Evolutionary conservation across 2,888 invertebrate species (phyloP).

Genomic region (Drosophila paramelanica): DNA sequence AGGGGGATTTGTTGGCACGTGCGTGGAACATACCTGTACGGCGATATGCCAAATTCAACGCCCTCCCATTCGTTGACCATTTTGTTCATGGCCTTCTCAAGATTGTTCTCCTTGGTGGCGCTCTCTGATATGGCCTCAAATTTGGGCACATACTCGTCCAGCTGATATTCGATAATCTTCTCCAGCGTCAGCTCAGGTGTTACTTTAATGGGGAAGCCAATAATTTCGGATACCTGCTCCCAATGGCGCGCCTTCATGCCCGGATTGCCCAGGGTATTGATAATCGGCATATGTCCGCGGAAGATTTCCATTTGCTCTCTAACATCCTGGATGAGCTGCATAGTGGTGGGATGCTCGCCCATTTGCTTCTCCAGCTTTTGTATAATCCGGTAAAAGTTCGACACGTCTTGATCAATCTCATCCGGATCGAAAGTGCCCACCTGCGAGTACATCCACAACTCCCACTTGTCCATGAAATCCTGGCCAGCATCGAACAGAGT

Average conservation of each 20-base stretch:
- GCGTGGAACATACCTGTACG: conserved; percentile 86
- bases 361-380: conserved; percentile 96
- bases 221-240: conserved; percentile 97
- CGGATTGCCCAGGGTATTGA: conserved; percentile 96
- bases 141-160: conserved; percentile 94
- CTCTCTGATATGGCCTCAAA: conserved; percentile 97
- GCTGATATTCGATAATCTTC: conserved; percentile 94
- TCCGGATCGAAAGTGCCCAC: conserved; percentile 95
- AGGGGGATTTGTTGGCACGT: not conserved
- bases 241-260: conserved; percentile 96
- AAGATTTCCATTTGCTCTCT: conserved; percentile 92
- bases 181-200: conserved; percentile 92
- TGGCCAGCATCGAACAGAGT: conserved; percentile 95
- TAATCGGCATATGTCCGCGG: conserved; percentile 94
- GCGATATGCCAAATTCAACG: conserved; percentile 89
- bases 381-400: conserved; percentile 87
- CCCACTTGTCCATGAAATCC: conserved; percentile 93
- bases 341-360: conserved; percentile 90
- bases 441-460: conserved; percentile 93
- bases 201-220: conserved; percentile 95
- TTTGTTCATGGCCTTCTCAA: conserved; percentile 94
- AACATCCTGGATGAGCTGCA: conserved; percentile 89
- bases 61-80: conserved; percentile 97
- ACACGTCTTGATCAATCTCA: conserved; percentile 89
- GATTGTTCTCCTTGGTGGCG: conserved; percentile 97